Conservation (phyloP, 2,888 invertebrate genomes). For the Pseudococcus viburni region DNA sequence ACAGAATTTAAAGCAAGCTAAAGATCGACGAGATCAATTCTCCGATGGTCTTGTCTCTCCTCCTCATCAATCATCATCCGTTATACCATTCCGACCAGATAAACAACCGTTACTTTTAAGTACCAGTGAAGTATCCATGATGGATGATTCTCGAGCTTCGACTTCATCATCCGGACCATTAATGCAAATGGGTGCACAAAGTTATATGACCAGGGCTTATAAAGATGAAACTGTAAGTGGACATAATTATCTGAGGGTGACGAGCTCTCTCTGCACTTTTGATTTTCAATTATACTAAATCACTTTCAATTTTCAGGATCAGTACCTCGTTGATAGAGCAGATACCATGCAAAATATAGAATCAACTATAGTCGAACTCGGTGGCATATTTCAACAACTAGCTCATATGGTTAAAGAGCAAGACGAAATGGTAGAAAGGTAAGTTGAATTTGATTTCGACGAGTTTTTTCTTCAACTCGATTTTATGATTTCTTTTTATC, state of each 20-base stretch:
- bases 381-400: constrained; percentile 97
- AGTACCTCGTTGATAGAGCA: constrained; percentile 92
- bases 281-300: neutral
- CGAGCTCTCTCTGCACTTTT: too few relatives aligned
- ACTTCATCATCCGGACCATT: neutral
- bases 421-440: constrained; percentile 95
- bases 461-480: neutral
- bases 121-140: neutral
- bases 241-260: too few relatives aligned
- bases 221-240: constrained; percentile 76
- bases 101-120: constrained; percentile 46
- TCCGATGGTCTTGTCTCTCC: constrained; percentile 79
- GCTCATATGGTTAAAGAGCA: constrained; percentile 98
- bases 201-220: neutral
- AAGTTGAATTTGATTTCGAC: constrained; percentile 55
- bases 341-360: constrained; percentile 99
- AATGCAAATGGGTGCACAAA: constrained; percentile 28
- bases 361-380: constrained; percentile 97
- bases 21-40: constrained; percentile 92
- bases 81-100: constrained; percentile 55
- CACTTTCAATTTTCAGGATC: constrained; percentile 74
- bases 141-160: constrained; percentile 67
- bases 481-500: neutral
- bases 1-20: constrained; percentile 93
- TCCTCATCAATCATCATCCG: constrained; percentile 70